Evolutionary conservation across 2,888 invertebrate species (phyloP).

Genomic region (Stenoptilia bipunctidactyla): DNA sequence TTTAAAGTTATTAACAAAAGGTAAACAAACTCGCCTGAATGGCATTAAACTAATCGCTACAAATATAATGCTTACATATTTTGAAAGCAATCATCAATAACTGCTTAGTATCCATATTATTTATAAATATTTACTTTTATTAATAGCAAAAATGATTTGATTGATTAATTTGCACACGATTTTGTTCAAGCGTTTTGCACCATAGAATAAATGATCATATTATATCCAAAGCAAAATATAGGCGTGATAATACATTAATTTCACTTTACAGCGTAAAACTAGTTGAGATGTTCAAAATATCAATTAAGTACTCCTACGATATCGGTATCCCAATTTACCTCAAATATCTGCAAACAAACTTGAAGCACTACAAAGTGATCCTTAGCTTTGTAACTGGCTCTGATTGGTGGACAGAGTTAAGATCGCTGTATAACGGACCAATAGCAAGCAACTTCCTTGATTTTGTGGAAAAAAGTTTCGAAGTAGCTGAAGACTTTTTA

Average conservation of each 20-base stretch:
- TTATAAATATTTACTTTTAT: too few relatives aligned
- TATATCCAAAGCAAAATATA: too few relatives aligned
- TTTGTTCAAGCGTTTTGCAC: too few relatives aligned
- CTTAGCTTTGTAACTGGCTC: slow-evolving; percentile 42
- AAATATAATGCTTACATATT: too few relatives aligned
- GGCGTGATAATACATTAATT: too few relatives aligned
- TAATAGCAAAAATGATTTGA: too few relatives aligned
- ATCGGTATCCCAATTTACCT: slow-evolving; percentile 44
- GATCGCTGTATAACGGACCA: slow-evolving; percentile 36
- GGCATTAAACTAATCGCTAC: too few relatives aligned
- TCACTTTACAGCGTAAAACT: slow-evolving; percentile 34
- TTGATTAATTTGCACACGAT: too few relatives aligned
- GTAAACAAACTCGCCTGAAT: too few relatives aligned
- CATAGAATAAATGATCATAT: too few relatives aligned
- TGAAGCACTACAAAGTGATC: slow-evolving; percentile 41
- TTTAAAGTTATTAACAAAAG: slow-evolving; percentile 33
- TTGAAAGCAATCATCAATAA: too few relatives aligned
- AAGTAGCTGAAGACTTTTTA: slow-evolving; percentile 41
- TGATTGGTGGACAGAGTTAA: slow-evolving; percentile 50
- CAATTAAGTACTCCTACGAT: slow-evolving; percentile 44
- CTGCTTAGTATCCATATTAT: too few relatives aligned
- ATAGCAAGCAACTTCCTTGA: slow-evolving; percentile 36
- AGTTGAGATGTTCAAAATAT: slow-evolving; percentile 26
- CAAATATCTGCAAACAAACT: slow-evolving; percentile 44
- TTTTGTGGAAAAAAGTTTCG: slow-evolving; percentile 39